Percentiles rank a stretch among this genome's conserved stretches.
phyloP scores from a whole-genome alignment of 2,888 invertebrate genomes.

The Ochlodes sylvanus region DNA sequence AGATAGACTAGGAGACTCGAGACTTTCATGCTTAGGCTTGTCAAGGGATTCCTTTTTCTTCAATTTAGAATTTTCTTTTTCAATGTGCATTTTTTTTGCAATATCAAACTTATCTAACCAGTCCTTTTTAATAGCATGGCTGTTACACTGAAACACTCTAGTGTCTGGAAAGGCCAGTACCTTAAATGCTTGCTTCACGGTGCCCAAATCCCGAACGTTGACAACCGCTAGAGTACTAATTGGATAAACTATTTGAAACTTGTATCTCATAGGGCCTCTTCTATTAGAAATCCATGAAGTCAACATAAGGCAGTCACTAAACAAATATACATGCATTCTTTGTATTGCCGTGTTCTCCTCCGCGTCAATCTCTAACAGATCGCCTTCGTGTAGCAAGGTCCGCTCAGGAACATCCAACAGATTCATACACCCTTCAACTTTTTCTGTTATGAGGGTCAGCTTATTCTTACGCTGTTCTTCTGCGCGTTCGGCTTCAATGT shows the following conservation, averaged over 20 bases:
- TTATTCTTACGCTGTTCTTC: constrained; percentile 87
- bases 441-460: constrained; percentile 90
- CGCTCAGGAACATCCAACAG: constrained; percentile 91
- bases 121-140: constrained; percentile 92
- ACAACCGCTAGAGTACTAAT: constrained; percentile 96
- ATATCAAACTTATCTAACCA: constrained; percentile 97
- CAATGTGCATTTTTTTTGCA: constrained; percentile 92
- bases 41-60: constrained; percentile 76
- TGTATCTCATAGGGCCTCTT: constrained; percentile 92
- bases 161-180: constrained; percentile 97
- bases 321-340: constrained; percentile 95
- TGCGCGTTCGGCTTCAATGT: constrained; percentile 82
- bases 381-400: constrained; percentile 95
- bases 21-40: constrained; percentile 68
- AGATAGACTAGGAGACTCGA: constrained; percentile 79
- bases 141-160: constrained; percentile 95
- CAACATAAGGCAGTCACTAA: constrained; percentile 96
- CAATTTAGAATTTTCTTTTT: constrained; percentile 85
- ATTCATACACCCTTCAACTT: constrained; percentile 94
- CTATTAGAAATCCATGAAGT: constrained; percentile 91
- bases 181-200: constrained; percentile 96
- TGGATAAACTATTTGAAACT: constrained; percentile 93
- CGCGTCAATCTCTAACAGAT: constrained; percentile 94
- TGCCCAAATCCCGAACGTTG: constrained; percentile 95
- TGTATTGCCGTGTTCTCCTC: constrained; percentile 94